Evolutionary conservation across 2,113 vertebrate genomes (phyloP), one percentile per base, ranked within the genome.

Genomic region (Calonectris borealis): DNA sequence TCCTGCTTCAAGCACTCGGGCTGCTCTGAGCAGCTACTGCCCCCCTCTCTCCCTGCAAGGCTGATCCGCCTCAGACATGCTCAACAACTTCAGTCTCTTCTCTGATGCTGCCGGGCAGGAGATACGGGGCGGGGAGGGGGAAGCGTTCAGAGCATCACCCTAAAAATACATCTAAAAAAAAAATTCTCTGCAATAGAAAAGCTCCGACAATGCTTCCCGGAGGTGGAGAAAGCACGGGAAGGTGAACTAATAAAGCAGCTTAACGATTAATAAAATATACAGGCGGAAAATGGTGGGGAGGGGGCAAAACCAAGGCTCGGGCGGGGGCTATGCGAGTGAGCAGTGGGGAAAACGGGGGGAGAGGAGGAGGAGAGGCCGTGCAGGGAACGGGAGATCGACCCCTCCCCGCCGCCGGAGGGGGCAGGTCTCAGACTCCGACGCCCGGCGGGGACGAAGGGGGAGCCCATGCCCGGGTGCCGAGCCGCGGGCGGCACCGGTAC

Each of bases 11-110:
- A 86, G 85, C 82, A 77, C 31, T 91, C 97, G 84, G 91, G 98
- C 84, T 97, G 96, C 97, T 98, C 98, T 72, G 91, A 97, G 96
- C 92, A 83, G 94, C 95, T 96, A 62, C 80, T 88, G 62, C 72
- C 83, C 92, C 86, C 91, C 92, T 92, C 85, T 82, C 86, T 77
- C 83, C 91, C 97, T 93, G 93, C 94, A 95, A 94, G 80, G 95
- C 97, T 96, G 93, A 95, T 95, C 95, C 77, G 32, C 77, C 96
- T 93, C 85, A 58, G 75, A 68, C 96, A 94, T 73, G 94, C 93
- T 92, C 94, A 98, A 97, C 96, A 98, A 98, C 93, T 88, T 62
- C 93, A 54, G 84, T 71, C 83, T 96, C 96, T 92, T 83, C 88
- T 92, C 91, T 36, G 95, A 49, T 87, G 88, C 86, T 94, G 91